Evolutionary conservation across 2,888 invertebrate genomes (phyloP).

Genomic region (Polymixis lichenea): DNA sequence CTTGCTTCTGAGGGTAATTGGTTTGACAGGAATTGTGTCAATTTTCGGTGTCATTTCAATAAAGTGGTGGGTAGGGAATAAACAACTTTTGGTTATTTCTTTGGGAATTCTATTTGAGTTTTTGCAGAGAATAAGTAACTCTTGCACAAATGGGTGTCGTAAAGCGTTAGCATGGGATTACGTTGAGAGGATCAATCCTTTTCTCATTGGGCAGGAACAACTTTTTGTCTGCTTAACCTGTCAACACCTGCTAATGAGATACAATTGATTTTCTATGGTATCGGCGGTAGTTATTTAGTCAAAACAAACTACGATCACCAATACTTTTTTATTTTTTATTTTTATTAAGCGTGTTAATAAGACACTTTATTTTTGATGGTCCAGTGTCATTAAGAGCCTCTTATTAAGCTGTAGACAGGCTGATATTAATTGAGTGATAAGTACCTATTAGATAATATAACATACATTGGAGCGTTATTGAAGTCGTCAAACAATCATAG

Average conservation of each 20-base stretch:
- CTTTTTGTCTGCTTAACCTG: too few relatives aligned
- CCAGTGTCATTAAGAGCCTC: neutral
- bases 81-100: neutral
- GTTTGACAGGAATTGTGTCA: constrained; percentile 21
- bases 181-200: too few relatives aligned
- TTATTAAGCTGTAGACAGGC: neutral
- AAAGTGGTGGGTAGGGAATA: too few relatives aligned
- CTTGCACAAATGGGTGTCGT: neutral
- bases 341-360: too few relatives aligned
- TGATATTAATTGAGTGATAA: neutral
- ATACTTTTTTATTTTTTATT: too few relatives aligned
- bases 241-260: too few relatives aligned
- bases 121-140: neutral
- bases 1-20: constrained; percentile 17
- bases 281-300: too few relatives aligned
- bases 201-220: too few relatives aligned
- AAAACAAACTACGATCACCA: neutral
- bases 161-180: neutral
- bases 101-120: neutral
- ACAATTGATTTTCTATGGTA: too few relatives aligned
- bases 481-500: neutral
- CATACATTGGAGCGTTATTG: neutral
- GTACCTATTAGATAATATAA: neutral
- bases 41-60: constrained; percentile 27
- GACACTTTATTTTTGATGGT: too few relatives aligned